Conservation (phyloP, 2,113 vertebrate species). For the Lathamus discolor region DNA sequence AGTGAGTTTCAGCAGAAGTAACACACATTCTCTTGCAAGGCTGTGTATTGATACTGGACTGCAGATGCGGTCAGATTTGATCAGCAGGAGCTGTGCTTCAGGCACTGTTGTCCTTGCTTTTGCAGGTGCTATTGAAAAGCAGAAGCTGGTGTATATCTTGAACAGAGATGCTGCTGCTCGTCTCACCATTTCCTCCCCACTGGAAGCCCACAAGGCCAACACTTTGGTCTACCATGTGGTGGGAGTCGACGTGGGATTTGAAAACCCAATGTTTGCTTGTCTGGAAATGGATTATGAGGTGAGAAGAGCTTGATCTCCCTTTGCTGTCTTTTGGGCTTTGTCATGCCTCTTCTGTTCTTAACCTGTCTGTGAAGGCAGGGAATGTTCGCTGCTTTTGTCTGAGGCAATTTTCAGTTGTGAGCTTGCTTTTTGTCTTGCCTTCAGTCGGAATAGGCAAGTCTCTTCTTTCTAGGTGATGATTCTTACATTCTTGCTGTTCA, state of each 20-base stretch:
- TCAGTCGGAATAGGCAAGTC: neutral
- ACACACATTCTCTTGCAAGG: accelerated
- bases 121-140: constrained; percentile 95
- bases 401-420: neutral
- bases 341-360: neutral
- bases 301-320: neutral
- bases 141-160: constrained; percentile 97
- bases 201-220: constrained; percentile 98
- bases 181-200: constrained; percentile 94
- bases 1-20: neutral
- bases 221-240: constrained; percentile 98
- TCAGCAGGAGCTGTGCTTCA: neutral
- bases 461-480: neutral
- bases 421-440: neutral
- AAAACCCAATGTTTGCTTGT: constrained; percentile 99
- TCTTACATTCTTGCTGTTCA: neutral
- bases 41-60: accelerated
- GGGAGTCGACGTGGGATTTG: constrained; percentile 97
- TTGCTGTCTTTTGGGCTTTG: neutral
- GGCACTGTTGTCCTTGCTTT: neutral
- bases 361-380: neutral
- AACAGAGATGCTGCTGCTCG: constrained; percentile 97
- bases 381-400: neutral
- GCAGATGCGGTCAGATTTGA: neutral
- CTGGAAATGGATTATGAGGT: constrained; percentile 99